phyloP scores from a whole-genome alignment of 1,140 invertebrate genomes.

The Drosophila pectinifera region DNA sequence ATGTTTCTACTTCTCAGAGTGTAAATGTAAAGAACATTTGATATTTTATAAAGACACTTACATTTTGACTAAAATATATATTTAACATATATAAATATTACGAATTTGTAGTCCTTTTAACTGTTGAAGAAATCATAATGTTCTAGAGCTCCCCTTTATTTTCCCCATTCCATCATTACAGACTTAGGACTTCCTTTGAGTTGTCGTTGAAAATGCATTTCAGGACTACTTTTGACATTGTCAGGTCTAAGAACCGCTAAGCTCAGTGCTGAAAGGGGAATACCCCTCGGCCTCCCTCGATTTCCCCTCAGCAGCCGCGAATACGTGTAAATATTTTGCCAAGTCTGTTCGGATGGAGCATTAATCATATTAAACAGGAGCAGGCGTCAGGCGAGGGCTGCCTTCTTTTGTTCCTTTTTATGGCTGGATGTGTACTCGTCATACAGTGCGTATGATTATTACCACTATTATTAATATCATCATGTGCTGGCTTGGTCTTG shows the following conservation, averaged over 20 bases:
- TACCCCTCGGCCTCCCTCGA: not conserved
- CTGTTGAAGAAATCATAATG: no score
- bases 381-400: conserved; percentile 42
- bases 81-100: no score
- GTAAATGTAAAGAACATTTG: no score
- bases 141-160: no score
- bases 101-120: no score
- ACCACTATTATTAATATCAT: conserved; percentile 84
- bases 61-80: no score
- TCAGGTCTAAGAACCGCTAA: conserved; percentile 44
- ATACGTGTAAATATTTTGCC: conserved; percentile 77
- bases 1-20: no score
- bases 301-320: conserved; percentile 11
- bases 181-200: not conserved
- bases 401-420: conserved; percentile 24
- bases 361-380: conserved; percentile 78
- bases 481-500: conserved; percentile 63
- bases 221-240: conserved; percentile 28
- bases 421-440: conserved; percentile 49
- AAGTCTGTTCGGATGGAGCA: conserved; percentile 52
- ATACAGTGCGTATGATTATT: conserved; percentile 82
- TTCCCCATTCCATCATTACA: not conserved
- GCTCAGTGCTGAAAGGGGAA: conserved; percentile 31
- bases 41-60: no score
- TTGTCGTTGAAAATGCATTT: conserved; percentile 24